Evolutionary conservation across 2,113 vertebrate species (phyloP).

Genomic region (Gracilinanus agilis): DNA sequence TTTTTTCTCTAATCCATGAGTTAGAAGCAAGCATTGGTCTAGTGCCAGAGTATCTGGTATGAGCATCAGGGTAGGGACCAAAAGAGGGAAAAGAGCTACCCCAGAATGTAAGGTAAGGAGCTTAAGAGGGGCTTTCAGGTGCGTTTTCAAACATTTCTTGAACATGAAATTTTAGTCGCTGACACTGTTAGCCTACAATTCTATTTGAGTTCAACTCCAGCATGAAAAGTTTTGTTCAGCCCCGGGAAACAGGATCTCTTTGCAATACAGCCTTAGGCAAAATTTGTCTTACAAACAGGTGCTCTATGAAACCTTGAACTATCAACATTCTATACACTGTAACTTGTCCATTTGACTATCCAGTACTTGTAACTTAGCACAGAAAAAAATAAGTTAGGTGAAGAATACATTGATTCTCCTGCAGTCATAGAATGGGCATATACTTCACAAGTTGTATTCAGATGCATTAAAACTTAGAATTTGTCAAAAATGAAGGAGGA

Average conservation of each 20-base stretch:
- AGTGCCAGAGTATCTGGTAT: background rate
- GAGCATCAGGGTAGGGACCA: background rate
- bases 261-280: background rate
- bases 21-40: background rate
- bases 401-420: background rate
- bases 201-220: background rate
- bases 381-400: background rate
- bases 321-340: background rate
- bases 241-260: background rate
- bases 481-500: background rate
- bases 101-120: background rate
- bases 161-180: background rate
- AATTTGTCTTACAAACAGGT: background rate
- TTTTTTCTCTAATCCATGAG: background rate
- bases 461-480: background rate
- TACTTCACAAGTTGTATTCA: background rate
- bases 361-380: background rate
- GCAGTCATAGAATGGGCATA: background rate
- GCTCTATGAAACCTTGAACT: background rate
- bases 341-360: background rate
- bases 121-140: background rate
- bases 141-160: background rate
- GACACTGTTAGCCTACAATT: background rate
- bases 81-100: background rate
- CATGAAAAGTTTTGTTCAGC: background rate